Evolutionary conservation across 2,113 vertebrate genomes (phyloP), one percentile per base, ranked within the genome.

Genomic region (Motacilla alba): DNA sequence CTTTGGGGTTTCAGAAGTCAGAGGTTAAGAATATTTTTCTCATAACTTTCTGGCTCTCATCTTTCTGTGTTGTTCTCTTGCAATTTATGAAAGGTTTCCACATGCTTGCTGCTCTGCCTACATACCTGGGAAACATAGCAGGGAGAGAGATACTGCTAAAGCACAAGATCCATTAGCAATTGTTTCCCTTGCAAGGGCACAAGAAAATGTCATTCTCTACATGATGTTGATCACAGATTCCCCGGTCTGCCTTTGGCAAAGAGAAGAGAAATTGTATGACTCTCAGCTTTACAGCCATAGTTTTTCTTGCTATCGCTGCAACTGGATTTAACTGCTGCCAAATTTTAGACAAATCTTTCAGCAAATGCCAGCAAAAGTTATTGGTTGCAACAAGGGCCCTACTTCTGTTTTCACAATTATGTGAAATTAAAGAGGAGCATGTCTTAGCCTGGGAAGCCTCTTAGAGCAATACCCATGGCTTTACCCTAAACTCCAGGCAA

Each of bases 21-120:
- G 50, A 35, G 27, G 46, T 80, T 90, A 92, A 92, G 21, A 43
- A 59, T 13, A 64, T 10, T 93, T 95, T 77, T 49, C 58, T 62
- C 33, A 21, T 69, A 73, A 93, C 46, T 90, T 83, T 80, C 58
- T 90, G 33, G 8, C 41, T 93, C 55, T 88, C 75, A 37, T 91
- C 67, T 85, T 87, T 93, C 53, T 43, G 70, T 82, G 8, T 39
- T 74, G 43, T 83, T 96, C 41, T 68, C 62, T 73, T 91, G 83
- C 67, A n/a, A 88, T 90, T 90, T 92, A 41, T 50, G 37, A 69
- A 94, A 94, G 75, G 28, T 94, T 95, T 85, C 53, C 63, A 67
- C 37, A 50, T 30, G 43, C 39, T 89, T 70, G 15, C 64, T 83
- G 39, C 17, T 83, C 83, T 92, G 69, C 85, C 70, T 83, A 66